A percentile compares a stretch with the other conserved stretches of the same genome.
Evolutionary conservation across 2,113 vertebrate genomes (phyloP).

Genomic region (Hippoglossus stenolepis): DNA sequence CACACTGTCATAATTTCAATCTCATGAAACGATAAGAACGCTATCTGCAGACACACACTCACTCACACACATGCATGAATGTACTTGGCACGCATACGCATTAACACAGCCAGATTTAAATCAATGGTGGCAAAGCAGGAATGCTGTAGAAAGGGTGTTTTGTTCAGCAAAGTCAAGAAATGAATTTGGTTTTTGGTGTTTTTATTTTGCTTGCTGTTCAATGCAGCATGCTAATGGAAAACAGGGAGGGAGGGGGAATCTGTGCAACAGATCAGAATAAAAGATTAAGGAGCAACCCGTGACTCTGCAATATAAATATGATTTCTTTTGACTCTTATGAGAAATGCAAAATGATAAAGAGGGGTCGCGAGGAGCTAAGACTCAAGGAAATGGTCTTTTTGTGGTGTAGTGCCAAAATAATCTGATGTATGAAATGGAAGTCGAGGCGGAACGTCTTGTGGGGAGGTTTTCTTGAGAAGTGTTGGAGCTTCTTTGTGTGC

Average conservation of each 20-base stretch:
- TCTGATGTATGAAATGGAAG: conserved; percentile 32
- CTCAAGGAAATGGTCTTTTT: neutral
- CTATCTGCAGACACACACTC: conserved; percentile 21
- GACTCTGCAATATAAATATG: conserved; percentile 4
- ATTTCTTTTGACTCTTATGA: conserved; percentile 1
- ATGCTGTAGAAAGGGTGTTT: neutral
- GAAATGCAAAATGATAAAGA: conserved; percentile 4
- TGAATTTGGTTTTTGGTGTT: conserved; percentile 11
- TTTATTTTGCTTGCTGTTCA: conserved; percentile 28
- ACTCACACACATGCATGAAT: conserved; percentile 24
- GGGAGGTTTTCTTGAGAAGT: conserved; percentile 15
- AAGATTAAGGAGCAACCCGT: conserved; percentile 13
- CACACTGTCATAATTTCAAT: conserved; percentile 52
- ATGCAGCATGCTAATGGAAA: neutral
- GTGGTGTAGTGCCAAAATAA: neutral
- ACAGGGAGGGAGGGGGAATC: neutral
- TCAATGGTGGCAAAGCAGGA: conserved; percentile 15
- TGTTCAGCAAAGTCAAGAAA: conserved; percentile 11
- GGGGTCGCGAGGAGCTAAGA: neutral
- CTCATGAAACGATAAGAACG: conserved; percentile 36
- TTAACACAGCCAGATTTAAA: conserved; percentile 31
- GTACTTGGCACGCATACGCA: conserved; percentile 18
- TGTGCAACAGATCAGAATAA: conserved; percentile 8
- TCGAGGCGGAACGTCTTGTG: conserved; percentile 4
- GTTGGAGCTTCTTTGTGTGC: neutral